These are phyloP conservation scores for Illadopsis cleaveri DNA, from an alignment of 2,113 vertebrate genomes.

Conservation along the genomic window DNA sequence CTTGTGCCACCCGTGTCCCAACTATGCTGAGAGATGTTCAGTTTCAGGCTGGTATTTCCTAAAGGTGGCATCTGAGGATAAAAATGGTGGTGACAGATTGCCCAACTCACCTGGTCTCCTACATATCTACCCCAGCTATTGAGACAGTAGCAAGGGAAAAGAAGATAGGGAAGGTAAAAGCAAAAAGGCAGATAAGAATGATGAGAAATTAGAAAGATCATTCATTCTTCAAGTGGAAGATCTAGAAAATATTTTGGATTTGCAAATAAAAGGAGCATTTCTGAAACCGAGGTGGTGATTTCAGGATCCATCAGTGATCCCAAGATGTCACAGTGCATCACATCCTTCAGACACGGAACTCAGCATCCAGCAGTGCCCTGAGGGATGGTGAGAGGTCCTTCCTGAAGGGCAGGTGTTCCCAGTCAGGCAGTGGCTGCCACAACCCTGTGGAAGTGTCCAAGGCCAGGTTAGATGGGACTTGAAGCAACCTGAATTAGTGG, in stretches of 20 bases:
- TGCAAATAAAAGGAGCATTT: background rate
- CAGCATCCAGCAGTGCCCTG: fast-evolving
- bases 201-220: background rate
- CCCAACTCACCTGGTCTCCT: background rate
- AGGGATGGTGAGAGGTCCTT: background rate
- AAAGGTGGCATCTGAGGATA: background rate
- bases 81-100: background rate
- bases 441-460: background rate
- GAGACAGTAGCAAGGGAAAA: background rate
- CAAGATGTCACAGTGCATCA: background rate
- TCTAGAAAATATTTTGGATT: background rate
- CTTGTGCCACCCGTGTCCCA: fast-evolving
- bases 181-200: background rate
- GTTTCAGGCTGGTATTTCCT: background rate
- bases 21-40: fast-evolving
- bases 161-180: background rate
- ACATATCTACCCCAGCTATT: background rate
- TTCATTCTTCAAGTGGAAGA: background rate
- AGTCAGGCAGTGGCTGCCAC: background rate
- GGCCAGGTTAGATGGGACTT: background rate
- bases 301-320: background rate
- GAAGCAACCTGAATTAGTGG: background rate
- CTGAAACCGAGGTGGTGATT: background rate
- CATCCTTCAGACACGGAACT: background rate
- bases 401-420: background rate